Conservation (phyloP, 2,113 vertebrate species). For the Scortum barcoo region DNA sequence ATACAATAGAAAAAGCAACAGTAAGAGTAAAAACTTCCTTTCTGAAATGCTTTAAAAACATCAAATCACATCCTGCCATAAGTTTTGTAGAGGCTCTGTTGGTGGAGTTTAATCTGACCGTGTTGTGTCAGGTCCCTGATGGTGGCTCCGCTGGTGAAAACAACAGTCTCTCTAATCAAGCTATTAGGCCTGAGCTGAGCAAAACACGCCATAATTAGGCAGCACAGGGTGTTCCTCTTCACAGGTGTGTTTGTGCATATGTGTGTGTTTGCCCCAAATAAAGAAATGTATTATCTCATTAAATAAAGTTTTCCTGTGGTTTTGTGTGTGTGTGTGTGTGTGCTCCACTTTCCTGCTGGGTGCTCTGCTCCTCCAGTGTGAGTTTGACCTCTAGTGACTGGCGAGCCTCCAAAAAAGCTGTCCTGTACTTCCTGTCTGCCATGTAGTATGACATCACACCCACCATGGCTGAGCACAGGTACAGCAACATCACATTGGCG, state of each 20-base stretch:
- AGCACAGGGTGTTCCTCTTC: constrained; percentile 37
- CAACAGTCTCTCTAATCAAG: constrained; percentile 65
- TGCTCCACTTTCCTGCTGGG: constrained; percentile 89
- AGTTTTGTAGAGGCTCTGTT: not conserved
- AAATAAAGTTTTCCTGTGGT: not conserved
- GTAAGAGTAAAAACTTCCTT: not conserved
- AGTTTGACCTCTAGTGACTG: constrained; percentile 97
- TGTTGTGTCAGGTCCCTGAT: constrained; percentile 43
- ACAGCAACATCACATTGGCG: constrained; percentile 92
- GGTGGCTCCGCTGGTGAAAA: constrained; percentile 55
- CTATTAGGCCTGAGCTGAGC: constrained; percentile 49
- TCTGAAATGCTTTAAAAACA: not conserved
- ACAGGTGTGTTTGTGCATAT: constrained; percentile 3
- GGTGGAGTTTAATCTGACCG: not conserved
- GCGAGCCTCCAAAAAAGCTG: constrained; percentile 94
- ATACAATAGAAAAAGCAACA: not conserved
- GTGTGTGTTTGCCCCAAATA: constrained; percentile 15
- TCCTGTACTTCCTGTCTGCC: constrained; percentile 95
- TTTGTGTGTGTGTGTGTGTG: constrained; percentile 1
- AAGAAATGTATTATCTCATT: constrained; percentile 8
- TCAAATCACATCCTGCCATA: not conserved
- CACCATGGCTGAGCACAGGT: constrained; percentile 89
- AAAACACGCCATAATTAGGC: constrained; percentile 71
- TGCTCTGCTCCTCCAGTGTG: constrained; percentile 95
- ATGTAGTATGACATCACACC: constrained; percentile 95